A percentile compares a stretch with the other conserved stretches of the same genome.
Conservation (phyloP, 1,140 invertebrate species). For the Monomorium pharaonis region DNA sequence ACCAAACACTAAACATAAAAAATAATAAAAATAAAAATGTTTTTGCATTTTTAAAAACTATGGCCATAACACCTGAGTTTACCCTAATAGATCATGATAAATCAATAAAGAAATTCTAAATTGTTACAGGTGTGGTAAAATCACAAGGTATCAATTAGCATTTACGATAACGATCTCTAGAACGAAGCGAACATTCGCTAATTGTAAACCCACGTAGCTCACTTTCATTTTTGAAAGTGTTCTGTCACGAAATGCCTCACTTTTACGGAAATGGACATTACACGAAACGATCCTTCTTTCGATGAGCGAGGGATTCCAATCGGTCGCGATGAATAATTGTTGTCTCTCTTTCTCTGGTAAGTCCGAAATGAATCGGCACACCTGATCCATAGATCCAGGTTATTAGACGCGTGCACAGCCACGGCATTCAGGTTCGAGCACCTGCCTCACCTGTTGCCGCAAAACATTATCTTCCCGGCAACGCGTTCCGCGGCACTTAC, state of each 20-base stretch:
- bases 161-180: neutral
- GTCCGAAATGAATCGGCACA: conserved; percentile 77
- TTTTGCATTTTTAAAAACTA: too few relatives aligned
- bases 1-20: too few relatives aligned
- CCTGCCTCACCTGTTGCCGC: conserved; percentile 85
- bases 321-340: conserved; percentile 71
- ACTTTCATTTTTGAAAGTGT: neutral
- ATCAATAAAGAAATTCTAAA: neutral
- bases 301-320: neutral
- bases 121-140: neutral
- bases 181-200: neutral
- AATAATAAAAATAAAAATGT: too few relatives aligned
- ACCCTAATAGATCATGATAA: neutral
- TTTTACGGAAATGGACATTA: neutral
- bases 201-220: too few relatives aligned
- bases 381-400: conserved; percentile 84
- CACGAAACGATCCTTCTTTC: conserved; percentile 24
- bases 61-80: too few relatives aligned
- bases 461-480: conserved; percentile 84
- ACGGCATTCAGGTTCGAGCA: conserved; percentile 84
- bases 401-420: conserved; percentile 83
- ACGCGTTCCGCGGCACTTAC: conserved; percentile 71
- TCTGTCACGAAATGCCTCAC: neutral
- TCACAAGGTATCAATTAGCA: neutral
- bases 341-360: conserved; percentile 69